A percentile compares a stretch with the other conserved stretches of the same genome.
Conservation (phyloP, 2,888 invertebrate species). For the Drosophila nr. medialis region DNA sequence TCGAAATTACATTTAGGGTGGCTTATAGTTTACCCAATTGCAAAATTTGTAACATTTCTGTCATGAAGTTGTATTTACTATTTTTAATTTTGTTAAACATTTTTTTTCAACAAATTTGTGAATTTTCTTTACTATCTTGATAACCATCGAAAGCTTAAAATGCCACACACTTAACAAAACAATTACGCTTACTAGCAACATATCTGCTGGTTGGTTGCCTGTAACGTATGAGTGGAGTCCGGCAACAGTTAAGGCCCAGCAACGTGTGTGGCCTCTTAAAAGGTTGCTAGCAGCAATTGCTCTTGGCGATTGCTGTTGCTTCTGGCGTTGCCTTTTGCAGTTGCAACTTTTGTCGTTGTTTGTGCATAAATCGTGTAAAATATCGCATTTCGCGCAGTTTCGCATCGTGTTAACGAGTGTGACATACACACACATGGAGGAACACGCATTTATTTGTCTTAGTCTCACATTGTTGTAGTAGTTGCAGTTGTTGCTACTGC, state of each 20-base stretch:
- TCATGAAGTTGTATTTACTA: not conserved
- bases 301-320: slow-evolving; percentile 45
- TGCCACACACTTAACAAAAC: slow-evolving; percentile 40
- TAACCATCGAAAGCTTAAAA: not conserved
- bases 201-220: slow-evolving; percentile 11
- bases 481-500: slow-evolving; percentile 49
- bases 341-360: slow-evolving; percentile 77
- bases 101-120: not conserved
- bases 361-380: slow-evolving; percentile 85
- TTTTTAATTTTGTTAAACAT: not conserved
- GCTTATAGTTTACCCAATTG: not conserved
- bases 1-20: not conserved
- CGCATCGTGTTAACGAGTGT: slow-evolving; percentile 82
- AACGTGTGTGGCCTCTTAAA: slow-evolving; percentile 65
- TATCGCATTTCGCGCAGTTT: slow-evolving; percentile 84
- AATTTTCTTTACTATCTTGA: not conserved
- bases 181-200: slow-evolving; percentile 41
- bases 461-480: slow-evolving; percentile 53
- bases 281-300: slow-evolving; percentile 40
- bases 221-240: slow-evolving; percentile 17
- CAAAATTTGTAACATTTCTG: not conserved
- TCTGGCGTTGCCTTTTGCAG: slow-evolving; percentile 60
- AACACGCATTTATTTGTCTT: slow-evolving; percentile 78
- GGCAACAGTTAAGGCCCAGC: slow-evolving; percentile 36
- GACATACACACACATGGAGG: slow-evolving; percentile 67